These are phyloP conservation scores for Triops cancriformis DNA, from an alignment of 1,140 invertebrate species.

Conservation along the genomic window DNA sequence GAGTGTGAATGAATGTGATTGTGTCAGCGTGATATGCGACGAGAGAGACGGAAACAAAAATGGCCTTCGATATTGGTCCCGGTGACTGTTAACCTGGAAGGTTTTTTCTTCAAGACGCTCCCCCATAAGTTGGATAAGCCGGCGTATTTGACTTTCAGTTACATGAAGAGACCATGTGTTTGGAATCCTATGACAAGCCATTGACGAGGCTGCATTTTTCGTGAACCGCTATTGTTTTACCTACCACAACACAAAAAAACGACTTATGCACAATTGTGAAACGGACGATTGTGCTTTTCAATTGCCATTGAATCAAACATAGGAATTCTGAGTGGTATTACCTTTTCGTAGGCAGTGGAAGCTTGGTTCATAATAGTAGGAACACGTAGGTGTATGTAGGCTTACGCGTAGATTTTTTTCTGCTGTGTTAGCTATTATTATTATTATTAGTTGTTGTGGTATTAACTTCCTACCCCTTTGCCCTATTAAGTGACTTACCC, in stretches of 20 bases:
- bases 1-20: not conserved
- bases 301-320: not conserved
- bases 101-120: not conserved
- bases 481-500: not conserved
- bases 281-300: not conserved
- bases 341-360: not conserved
- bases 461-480: not conserved
- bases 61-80: slow-evolving; percentile 5
- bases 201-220: slow-evolving; percentile 3
- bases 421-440: not conserved
- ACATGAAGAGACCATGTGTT: not conserved
- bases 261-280: slow-evolving; percentile 11
- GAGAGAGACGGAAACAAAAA: not conserved
- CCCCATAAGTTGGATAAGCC: not conserved
- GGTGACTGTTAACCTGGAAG: not conserved
- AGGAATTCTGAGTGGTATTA: slow-evolving; percentile 11
- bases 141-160: not conserved
- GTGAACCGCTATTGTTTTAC: not conserved
- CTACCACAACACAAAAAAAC: not conserved
- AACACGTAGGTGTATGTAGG: not conserved
- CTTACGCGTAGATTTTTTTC: not conserved
- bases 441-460: not conserved
- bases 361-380: not conserved
- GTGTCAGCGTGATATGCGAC: not conserved
- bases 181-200: not conserved